Evolutionary conservation across 1,140 invertebrate genomes (phyloP), one percentile per base, ranked within the genome.

Genomic region (Solenopsis fugax): DNA sequence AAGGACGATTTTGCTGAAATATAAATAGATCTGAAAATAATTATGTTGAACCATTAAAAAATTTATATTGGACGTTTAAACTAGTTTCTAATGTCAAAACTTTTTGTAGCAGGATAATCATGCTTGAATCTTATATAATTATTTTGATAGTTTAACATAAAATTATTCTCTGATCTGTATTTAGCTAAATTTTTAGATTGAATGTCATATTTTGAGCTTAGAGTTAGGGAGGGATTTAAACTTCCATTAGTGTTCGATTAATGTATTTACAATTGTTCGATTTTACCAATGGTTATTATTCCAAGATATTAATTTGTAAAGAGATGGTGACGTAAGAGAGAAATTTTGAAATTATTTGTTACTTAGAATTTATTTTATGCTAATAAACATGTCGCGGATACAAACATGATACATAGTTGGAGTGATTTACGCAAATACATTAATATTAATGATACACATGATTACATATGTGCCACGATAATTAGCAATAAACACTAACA

Each of bases 401-500:
- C n/a, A 52, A 50, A 9, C 9, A 21, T 4, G n/a, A 37, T 54
- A 37, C 37, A 67, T 24, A 78, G 12, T 34, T 29, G 7, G 37
- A 78, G 24, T 50, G 76, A 65, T 65, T 78, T 54, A 67, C 48
- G 50, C 41, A 60, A 60, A 48, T 73, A 48, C n/a, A 72, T n/a
- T 72, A 60, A 75, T 75, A 84, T 73, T 73, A 84, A 60, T 24
- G 13, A 41, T 29, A 67, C 13, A 60, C 41, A 50, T 75, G 34
- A 73, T 73, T 82, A 50, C 18, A 50, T 64, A 84, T 18, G 29
- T 48, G 56, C 16, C 9, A 69, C 24, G 24, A 9, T 84, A 84
- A 84, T 84, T 84, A 41, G 73, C 69, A 50, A 29, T 73, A 84
- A 84, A 84, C 41, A 84, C 21, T 56, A 71, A 7, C 29, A 18